Base-by-base conservation (phyloP, 1,140 invertebrate genomes). In the Ceratosolen fusciceps region DNA sequence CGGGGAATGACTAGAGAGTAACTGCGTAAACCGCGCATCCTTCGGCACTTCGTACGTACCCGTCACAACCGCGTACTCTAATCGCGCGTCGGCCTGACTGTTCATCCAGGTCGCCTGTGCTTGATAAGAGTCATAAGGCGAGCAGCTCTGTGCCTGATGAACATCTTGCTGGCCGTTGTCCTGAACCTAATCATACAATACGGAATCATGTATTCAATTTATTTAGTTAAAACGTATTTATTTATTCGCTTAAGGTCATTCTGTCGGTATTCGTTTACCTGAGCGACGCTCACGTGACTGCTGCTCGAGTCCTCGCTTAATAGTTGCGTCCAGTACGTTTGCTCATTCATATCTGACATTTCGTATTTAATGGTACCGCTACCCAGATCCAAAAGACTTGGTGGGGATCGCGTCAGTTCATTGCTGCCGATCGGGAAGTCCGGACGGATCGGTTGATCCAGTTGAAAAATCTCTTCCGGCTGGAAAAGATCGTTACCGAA, bases 391-490 rank as follows among this genome's bases (percentile, higher is more conserved):
- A 95, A 90, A 24, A 96, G 90, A 0, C 93, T 94, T 0, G 94
- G 92, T 0, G 94, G 94, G 0, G 94, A 95, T 52, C 91, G 84
- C 43, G 92, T 91, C 8, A 92, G 83, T 0, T 92, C 92, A 0
- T 92, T 92, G 7, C 90, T 87, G 65, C 87, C 87, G 1, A 83
- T 49, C 0, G 86, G 74, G 74, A 92, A 93, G 77, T 94, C 93
- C 0, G 92, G 88, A 81, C 93, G 90, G n/a, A 95, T 90, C 0
- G 94, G 94, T 84, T 95, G 94, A 80, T 95, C 94, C 52, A 95
- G 84, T 85, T 95, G 94, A 84, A 95, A 95, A 67, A 95, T 94
- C 87, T 95, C 94, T 84, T 95, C 94, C 0, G 94, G 94, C 82
- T 95, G 94, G 84, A 95, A 95, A n/a, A 95, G 90, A 82, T 95